phyloP scores from a whole-genome alignment of 2,113 vertebrate genomes.

The Pavo muticus region DNA sequence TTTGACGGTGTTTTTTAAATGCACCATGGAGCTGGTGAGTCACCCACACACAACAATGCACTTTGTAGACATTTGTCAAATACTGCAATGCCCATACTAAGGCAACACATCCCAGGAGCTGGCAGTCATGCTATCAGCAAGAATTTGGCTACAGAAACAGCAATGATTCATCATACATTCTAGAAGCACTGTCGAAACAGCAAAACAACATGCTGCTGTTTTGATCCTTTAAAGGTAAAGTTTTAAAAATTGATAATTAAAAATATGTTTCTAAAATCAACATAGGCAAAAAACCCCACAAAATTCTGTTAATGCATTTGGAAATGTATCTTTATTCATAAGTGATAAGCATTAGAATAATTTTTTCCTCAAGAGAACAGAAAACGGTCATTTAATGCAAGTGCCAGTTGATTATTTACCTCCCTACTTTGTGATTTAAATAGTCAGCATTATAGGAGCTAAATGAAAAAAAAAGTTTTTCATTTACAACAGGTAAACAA shows the following conservation, averaged over 20 bases:
- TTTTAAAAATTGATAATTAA: not conserved
- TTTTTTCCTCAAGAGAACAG: not conserved
- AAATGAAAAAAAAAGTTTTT: no score
- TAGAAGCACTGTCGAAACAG: slow-evolving; percentile 64
- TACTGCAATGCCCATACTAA: slow-evolving; percentile 77
- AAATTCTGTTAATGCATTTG: not conserved
- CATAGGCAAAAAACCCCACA: not conserved
- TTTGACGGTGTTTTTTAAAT: not conserved
- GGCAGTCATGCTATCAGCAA: slow-evolving; percentile 77
- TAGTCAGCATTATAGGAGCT: not conserved
- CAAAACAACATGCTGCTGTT: slow-evolving; percentile 72
- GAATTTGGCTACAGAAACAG: slow-evolving; percentile 77
- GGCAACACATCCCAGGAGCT: slow-evolving; percentile 71
- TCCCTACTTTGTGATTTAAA: not conserved
- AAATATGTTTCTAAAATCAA: slow-evolving; percentile 20
- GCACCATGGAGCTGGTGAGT: slow-evolving; percentile 16
- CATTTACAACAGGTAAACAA: not conserved
- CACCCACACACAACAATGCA: not conserved
- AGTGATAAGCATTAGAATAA: not conserved
- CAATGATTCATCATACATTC: slow-evolving; percentile 79
- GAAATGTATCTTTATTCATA: not conserved
- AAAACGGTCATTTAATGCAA: not conserved
- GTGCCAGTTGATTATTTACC: slow-evolving; percentile 35
- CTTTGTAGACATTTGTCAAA: slow-evolving; percentile 56
- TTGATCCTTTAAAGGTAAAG: slow-evolving; percentile 65